A percentile compares a stretch with the other conserved stretches of the same genome.
Conservation (phyloP, 2,113 vertebrate genomes). For the Carettochelys insculpta region DNA sequence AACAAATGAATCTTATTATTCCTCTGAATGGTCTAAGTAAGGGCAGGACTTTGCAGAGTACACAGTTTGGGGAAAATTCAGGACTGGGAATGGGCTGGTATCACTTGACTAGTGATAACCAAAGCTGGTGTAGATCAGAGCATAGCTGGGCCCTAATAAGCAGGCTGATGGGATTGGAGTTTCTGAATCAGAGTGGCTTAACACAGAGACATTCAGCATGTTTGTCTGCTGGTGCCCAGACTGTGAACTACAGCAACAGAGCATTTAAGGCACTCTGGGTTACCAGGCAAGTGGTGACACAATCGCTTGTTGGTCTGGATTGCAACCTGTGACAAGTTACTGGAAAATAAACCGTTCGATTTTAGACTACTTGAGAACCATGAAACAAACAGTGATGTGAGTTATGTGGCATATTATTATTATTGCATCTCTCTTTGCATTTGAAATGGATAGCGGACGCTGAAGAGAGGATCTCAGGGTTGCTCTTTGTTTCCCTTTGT, state of each 20-base stretch:
- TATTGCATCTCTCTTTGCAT: neutral
- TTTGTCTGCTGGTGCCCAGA: neutral
- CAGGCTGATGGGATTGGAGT: neutral
- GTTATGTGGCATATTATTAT: no score
- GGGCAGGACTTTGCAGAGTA: neutral
- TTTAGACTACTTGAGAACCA: neutral
- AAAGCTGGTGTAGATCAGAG: neutral
- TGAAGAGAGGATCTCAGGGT: neutral
- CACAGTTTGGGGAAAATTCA: neutral
- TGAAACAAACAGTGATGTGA: neutral
- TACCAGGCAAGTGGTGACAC: neutral
- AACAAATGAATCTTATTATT: neutral
- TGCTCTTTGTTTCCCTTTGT: neutral
- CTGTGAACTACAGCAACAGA: neutral
- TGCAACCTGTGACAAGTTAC: neutral
- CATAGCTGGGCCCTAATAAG: neutral
- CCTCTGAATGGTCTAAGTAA: neutral
- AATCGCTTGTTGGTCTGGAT: neutral
- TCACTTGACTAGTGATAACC: neutral
- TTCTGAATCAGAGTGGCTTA: neutral
- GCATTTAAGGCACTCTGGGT: neutral
- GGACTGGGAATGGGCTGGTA: neutral
- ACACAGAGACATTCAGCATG: neutral
- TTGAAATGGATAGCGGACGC: neutral
- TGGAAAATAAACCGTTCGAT: neutral